Percentiles rank a stretch among this genome's conserved stretches.
Evolutionary conservation across 1,140 invertebrate species (phyloP).

Genomic region (Hetaerina americana): DNA sequence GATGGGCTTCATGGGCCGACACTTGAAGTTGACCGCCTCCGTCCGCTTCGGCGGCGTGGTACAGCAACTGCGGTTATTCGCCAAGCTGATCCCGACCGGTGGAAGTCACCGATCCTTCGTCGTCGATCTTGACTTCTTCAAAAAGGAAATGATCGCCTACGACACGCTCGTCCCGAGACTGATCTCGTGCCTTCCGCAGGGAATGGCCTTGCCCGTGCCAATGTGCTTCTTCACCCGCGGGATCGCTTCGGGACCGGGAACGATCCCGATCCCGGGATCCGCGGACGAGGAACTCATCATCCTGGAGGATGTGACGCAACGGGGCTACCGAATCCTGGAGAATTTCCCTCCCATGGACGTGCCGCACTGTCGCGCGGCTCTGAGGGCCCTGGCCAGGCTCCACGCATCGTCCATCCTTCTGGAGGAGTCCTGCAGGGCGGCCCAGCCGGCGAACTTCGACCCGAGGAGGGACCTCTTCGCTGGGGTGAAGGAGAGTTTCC

Average conservation of each 20-base stretch:
- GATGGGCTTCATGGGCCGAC: conserved; percentile 36
- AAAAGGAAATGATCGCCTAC: conserved; percentile 35
- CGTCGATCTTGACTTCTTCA: conserved; percentile 32
- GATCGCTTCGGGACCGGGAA: too few species aligned
- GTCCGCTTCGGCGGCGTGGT: conserved; percentile 10
- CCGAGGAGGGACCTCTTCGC: background rate
- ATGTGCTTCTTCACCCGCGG: conserved; percentile 19
- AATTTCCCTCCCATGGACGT: conserved; percentile 29
- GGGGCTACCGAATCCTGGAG: conserved; percentile 26
- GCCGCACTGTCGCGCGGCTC: conserved; percentile 32
- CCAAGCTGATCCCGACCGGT: conserved; percentile 33
- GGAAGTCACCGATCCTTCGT: conserved; percentile 29
- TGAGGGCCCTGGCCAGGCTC: conserved; percentile 36
- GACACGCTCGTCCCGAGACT: conserved; percentile 28
- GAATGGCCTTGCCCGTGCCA: background rate
- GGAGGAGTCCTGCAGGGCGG: conserved; percentile 26
- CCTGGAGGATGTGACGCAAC: conserved; percentile 30
- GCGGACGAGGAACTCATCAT: conserved; percentile 30
- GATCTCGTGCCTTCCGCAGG: background rate
- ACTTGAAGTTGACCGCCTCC: conserved; percentile 24
- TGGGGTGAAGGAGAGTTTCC: conserved; percentile 28
- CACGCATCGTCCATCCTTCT: conserved; percentile 39
- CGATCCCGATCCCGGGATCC: conserved; percentile 32
- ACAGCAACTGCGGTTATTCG: conserved; percentile 29
- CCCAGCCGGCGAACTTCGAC: conserved; percentile 16